These are phyloP conservation scores for Mesoligia furuncula DNA, from an alignment of 2,888 invertebrate species.

Conservation along the genomic window DNA sequence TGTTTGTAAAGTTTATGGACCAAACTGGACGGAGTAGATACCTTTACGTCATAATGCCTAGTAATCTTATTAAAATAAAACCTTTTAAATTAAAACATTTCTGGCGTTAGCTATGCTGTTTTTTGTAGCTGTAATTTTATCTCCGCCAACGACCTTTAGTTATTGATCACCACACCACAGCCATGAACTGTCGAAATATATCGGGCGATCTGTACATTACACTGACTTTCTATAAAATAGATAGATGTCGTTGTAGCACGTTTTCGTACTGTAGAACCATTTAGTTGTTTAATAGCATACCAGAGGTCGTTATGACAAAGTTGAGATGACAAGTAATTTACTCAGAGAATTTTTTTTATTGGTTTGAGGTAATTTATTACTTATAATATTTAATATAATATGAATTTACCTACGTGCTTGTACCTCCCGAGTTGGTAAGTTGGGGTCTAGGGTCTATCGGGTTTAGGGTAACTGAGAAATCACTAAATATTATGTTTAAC, in stretches of 20 bases:
- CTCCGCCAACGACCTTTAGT: background rate
- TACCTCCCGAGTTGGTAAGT: background rate
- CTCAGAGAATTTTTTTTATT: background rate
- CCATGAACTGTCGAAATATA: slow-evolving; percentile 5
- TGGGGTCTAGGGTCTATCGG: background rate
- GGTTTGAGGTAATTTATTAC: background rate
- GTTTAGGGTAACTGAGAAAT: background rate
- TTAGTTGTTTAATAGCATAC: slow-evolving; percentile 4
- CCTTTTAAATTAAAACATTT: background rate
- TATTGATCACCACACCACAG: background rate
- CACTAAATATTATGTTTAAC: background rate
- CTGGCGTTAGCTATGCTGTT: background rate
- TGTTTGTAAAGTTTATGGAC: background rate
- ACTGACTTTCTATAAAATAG: background rate
- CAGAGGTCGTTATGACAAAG: slow-evolving; percentile 20
- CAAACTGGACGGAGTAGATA: background rate
- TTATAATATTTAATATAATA: too few relatives aligned
- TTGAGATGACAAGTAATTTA: background rate
- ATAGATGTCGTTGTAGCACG: slow-evolving; percentile 29
- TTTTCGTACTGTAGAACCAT: background rate
- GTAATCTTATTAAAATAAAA: background rate
- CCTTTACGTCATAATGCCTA: background rate
- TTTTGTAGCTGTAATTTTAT: background rate
- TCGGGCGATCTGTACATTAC: background rate
- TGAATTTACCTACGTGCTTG: background rate